Percentiles rank a stretch among this genome's conserved stretches.
Conservation (phyloP, 2,113 vertebrate species). For the Austrofundulus limnaeus region DNA sequence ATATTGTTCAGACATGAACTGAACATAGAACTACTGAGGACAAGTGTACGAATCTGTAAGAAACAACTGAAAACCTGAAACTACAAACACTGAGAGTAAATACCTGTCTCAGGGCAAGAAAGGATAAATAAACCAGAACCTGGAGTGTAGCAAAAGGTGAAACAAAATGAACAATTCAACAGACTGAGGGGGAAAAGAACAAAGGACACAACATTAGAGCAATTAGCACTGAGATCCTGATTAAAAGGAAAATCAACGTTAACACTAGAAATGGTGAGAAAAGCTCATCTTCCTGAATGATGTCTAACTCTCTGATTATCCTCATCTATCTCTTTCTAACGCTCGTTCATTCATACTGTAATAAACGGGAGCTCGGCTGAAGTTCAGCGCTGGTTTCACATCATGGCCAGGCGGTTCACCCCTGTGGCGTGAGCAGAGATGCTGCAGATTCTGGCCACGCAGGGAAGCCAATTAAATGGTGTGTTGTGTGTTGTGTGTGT, state of each 20-base stretch:
- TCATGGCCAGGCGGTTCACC: not conserved
- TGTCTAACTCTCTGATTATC: constrained; percentile 55
- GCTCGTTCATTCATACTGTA: not conserved
- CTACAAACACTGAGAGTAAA: not conserved
- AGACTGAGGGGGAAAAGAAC: no score
- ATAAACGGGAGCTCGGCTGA: not conserved
- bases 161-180: not conserved
- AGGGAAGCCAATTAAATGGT: not conserved
- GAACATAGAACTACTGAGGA: not conserved
- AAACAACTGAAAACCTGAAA: not conserved
- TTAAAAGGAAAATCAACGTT: no score
- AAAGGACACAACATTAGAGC: no score
- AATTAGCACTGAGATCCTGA: no score
- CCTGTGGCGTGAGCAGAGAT: not conserved
- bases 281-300: constrained; percentile 58
- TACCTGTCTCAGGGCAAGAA: not conserved
- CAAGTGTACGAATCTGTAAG: not conserved
- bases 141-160: not conserved
- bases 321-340: constrained; percentile 17
- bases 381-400: not conserved
- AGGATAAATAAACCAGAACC: not conserved
- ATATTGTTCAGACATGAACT: no score
- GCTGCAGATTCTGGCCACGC: not conserved
- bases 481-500: no score
- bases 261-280: constrained; percentile 36